A percentile compares a stretch with the other conserved stretches of the same genome.
phyloP scores from a whole-genome alignment of 2,113 vertebrate species.

The Rattus norvegicus region DNA sequence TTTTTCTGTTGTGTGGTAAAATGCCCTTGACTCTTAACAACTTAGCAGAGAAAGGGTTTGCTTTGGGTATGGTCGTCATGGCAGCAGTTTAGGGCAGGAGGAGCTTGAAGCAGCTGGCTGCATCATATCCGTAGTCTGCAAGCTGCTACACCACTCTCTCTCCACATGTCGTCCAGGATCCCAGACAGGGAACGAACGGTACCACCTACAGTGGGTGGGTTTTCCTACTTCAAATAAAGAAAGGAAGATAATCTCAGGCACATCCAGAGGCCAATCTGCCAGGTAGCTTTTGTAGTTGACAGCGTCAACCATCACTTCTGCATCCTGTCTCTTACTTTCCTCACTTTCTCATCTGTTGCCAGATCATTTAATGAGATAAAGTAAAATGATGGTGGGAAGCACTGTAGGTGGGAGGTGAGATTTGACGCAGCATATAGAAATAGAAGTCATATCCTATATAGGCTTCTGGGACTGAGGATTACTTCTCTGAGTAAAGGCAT shows the following conservation, averaged over 20 bases:
- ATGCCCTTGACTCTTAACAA: not conserved
- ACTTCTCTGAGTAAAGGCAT: not conserved
- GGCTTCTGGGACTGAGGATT: not conserved
- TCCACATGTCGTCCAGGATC: not conserved
- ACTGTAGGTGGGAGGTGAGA: constrained; percentile 4
- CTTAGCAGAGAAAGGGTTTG: not conserved
- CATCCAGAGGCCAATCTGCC: not conserved
- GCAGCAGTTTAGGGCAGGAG: not conserved
- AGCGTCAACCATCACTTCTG: not conserved
- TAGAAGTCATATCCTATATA: not conserved
- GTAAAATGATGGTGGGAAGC: not conserved
- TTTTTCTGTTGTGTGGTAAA: not conserved
- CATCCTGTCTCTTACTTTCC: not conserved
- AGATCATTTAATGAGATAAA: constrained; percentile 7
- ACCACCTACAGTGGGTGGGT: not conserved
- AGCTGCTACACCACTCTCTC: not conserved
- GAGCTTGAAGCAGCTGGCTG: not conserved
- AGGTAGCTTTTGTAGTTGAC: not conserved
- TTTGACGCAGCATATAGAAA: not conserved
- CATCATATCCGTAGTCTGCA: not conserved
- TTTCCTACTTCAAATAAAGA: not conserved
- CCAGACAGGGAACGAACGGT: not conserved
- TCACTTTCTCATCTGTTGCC: not conserved
- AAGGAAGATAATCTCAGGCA: not conserved
- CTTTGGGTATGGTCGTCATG: not conserved